Evolutionary conservation across 53 echinoderm and acorn worm genomes (phyloP), one percentile per base, ranked within the genome.

Genomic region (Temnopleurus reevesii): DNA sequence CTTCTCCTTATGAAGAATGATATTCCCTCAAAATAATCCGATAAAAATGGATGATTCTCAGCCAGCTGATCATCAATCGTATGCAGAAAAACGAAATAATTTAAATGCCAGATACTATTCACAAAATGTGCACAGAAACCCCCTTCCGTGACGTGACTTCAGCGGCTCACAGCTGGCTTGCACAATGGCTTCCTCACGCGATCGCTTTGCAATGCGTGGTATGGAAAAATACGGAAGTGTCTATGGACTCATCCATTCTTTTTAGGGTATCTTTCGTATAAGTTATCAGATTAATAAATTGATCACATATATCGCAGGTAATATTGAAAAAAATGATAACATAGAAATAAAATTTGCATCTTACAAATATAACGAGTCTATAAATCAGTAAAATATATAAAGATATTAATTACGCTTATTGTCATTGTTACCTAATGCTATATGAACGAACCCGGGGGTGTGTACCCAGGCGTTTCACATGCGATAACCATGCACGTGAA

Each of bases 171-270:
- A 65, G 65, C 65, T 65, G 65, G 49, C 55, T n/a, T 18, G 55
- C 55, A 55, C 55, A 55, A 55, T 55, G n/a, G 3, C 18, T 2
- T 64, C 2, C 12, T 33, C 17, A 35, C 34, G 65, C 36, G 65
- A 60, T 35, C 1, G 33, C 8, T 33, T 49, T 49, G 9, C n/a
- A n/a, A 9, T 15, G 15, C 9, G 49, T 65, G 35, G 4, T 34
- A 65, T 65, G 65, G 65, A 65, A 65, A 65, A 65, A 65, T 65
- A 65, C 65, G 65, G 65, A 64, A 64, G 65, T 65, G 19, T 35
- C 65, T 18, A 34, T 65, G 65, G 65, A 65, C 36, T 35, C 65
- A 35, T 65, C 65, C 18, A 65, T 65, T 65, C 5, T 36, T 2
- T 35, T 13, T 3, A 65, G 65, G 65, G 34, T 34, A 18, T 65